Conservation (phyloP, 2,797 vertebrate genomes). For the Esox masquinongy region DNA sequence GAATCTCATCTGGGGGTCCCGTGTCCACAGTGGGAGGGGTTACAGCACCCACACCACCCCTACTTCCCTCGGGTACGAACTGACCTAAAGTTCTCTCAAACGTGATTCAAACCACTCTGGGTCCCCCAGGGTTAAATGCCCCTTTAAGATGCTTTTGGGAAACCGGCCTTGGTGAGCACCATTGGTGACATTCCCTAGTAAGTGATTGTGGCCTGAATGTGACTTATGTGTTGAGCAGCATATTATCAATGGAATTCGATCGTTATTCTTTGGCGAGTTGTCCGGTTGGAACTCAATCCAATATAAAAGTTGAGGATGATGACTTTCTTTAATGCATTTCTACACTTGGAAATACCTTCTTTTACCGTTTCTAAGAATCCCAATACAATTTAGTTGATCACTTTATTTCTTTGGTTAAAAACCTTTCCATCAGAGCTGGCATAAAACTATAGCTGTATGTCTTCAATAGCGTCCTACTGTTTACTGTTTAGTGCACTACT, state of each 20-base stretch:
- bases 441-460: conserved; percentile 39
- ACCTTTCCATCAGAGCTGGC: conserved; percentile 67
- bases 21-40: too few species aligned
- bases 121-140: too few species aligned
- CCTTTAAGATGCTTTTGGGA: too few species aligned
- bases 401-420: conserved; percentile 59
- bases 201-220: not conserved
- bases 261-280: not conserved
- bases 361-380: not conserved
- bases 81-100: too few species aligned
- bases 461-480: not conserved
- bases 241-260: conserved; percentile 4
- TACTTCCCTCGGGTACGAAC: too few species aligned
- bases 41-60: too few species aligned
- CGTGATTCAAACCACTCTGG: too few species aligned
- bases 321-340: not conserved
- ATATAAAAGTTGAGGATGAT: not conserved
- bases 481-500: not conserved
- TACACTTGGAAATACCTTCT: not conserved
- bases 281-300: conserved; percentile 9
- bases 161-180: too few species aligned
- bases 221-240: not conserved
- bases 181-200: too few species aligned
- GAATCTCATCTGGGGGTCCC: too few species aligned
- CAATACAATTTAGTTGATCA: not conserved